Percentiles rank a stretch among this genome's conserved stretches.
Conservation (phyloP, 2,888 invertebrate genomes). For the Leucophenga maculata region DNA sequence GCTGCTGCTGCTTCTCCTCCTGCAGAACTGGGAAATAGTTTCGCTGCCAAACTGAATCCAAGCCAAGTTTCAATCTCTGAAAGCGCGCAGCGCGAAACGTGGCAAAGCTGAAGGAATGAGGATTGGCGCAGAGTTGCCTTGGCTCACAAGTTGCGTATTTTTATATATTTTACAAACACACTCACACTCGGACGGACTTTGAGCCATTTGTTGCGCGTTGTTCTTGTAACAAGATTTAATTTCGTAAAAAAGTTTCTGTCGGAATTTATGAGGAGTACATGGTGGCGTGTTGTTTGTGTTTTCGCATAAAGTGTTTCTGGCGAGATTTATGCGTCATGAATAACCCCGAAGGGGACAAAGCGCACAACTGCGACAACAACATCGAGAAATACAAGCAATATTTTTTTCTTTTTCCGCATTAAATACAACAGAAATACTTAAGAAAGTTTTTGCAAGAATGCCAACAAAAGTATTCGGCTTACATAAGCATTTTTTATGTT, state of each 20-base stretch:
- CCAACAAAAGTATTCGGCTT: conserved; percentile 47
- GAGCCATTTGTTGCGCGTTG: conserved; percentile 31
- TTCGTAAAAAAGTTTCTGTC: conserved; percentile 66
- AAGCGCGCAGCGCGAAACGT: conserved; percentile 44
- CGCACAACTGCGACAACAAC: conserved; percentile 38
- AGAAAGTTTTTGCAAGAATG: conserved; percentile 29
- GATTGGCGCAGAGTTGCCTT: conserved; percentile 1
- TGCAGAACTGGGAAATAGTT: conserved; percentile 25
- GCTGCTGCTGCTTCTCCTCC: background rate
- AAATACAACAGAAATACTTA: background rate
- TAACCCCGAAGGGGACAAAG: conserved; percentile 51
- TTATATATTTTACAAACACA: conserved; percentile 40
- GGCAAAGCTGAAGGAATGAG: conserved; percentile 31
- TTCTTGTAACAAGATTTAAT: conserved; percentile 63
- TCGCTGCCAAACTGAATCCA: conserved; percentile 30
- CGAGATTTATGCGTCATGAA: conserved; percentile 69
- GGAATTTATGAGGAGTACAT: conserved; percentile 65
- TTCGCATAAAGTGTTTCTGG: conserved; percentile 68
- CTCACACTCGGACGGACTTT: conserved; percentile 9
- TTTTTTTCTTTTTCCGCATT: background rate
- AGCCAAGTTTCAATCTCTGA: conserved; percentile 41
- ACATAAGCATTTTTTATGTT: conserved; percentile 41
- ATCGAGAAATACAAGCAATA: conserved; percentile 38
- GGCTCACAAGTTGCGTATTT: conserved; percentile 32
- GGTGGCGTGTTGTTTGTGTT: conserved; percentile 62